Evolutionary conservation across 1,140 invertebrate species (phyloP).

Genomic region (Drosophila azteca): DNA sequence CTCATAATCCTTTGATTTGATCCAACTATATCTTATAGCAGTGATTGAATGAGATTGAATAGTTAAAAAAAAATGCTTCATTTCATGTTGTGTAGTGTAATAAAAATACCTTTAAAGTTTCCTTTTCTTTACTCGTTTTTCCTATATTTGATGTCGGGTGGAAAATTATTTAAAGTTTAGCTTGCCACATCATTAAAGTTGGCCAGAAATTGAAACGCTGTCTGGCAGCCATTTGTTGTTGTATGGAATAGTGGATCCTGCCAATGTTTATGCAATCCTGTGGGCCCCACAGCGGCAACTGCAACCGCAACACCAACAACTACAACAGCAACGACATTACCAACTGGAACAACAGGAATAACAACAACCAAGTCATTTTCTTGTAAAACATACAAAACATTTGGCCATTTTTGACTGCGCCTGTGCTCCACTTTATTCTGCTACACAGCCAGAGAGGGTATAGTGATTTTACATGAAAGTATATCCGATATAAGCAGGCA

Average conservation of each 20-base stretch:
- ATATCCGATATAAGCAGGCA: too few species aligned
- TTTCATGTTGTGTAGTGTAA: too few species aligned
- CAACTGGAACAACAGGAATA: constrained; percentile 11
- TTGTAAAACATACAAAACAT: constrained; percentile 55
- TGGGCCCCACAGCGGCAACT: constrained; percentile 35
- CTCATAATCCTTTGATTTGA: too few species aligned
- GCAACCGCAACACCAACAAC: constrained; percentile 7
- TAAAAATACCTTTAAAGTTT: background rate
- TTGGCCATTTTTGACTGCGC: constrained; percentile 36
- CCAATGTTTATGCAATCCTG: constrained; percentile 50
- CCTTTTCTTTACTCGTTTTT: too few species aligned
- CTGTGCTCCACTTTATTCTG: constrained; percentile 30
- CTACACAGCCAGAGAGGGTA: too few species aligned
- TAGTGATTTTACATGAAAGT: too few species aligned
- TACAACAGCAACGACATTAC: constrained; percentile 3
- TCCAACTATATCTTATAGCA: too few species aligned
- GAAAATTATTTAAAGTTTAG: background rate
- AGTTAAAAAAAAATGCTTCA: too few species aligned
- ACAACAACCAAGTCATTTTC: constrained; percentile 41
- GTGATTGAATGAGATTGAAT: too few species aligned
- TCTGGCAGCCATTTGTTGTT: constrained; percentile 9
- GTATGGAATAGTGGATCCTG: constrained; percentile 19
- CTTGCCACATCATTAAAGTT: constrained; percentile 9
- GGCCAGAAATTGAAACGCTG: constrained; percentile 6
- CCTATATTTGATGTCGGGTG: background rate